Evolutionary conservation across 1,140 invertebrate species (phyloP), one percentile per base, ranked within the genome.

Genomic region (Leguminivora glycinivorella): DNA sequence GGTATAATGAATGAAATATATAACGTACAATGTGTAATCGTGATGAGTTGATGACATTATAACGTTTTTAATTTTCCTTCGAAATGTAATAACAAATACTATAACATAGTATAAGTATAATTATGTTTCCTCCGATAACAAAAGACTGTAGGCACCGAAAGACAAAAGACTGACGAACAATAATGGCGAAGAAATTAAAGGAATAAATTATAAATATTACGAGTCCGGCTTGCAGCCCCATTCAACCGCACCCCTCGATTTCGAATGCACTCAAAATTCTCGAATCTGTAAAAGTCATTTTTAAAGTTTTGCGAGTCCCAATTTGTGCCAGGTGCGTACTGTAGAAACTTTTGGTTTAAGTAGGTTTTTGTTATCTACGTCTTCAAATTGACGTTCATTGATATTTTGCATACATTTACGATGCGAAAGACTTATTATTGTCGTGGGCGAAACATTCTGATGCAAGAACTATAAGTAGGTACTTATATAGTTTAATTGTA

Each of bases 201-300:
- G 67, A 68, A 68, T 68, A 68, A 56, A 68, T 68, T 68, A 68
- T 68, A 68, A 68, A 56, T 56, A 68, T 52, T 9, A 68, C 47
- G 67, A 56, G 24, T 26, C 24, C 43, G 25, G 5, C 29, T 56
- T 40, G 40, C 47, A 52, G 47, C 43, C 67, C 47, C 43, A 52
- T 68, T 68, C 43, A 14, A 47, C 24, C 67, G 25, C 67, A 68
- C 67, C 67, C 67, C 43, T 47, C 47, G 7, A 52, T 52, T 52
- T 19, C 17, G 19, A 52, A 52, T 52, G 47, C 47, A 52, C 19
- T 52, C 47, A 22, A 1, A 52, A 52, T 22, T 22, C 19, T 22
- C 7, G 47, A 52, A 1, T 52, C 10, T 22, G n/a, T n/a, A n/a
- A n/a, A 52, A 52, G 47, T 22, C 6, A 52, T 52, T 52, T 52